A percentile compares a stretch with the other conserved stretches of the same genome.
phyloP scores from a whole-genome alignment of 2,113 vertebrate species.

The Apteryx mantelli region DNA sequence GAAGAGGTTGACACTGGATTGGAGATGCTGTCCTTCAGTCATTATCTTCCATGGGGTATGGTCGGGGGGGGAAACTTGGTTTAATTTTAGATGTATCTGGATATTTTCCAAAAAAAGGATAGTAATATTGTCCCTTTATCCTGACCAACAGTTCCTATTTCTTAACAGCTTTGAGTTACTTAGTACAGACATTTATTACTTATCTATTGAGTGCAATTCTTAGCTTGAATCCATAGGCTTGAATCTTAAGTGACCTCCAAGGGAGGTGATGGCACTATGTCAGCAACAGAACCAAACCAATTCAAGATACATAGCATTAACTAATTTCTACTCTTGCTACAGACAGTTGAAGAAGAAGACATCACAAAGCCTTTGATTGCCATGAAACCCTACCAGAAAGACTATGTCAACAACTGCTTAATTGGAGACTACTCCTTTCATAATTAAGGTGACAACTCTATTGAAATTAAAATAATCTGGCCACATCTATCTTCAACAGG shows the following conservation, averaged over 20 bases:
- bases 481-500: constrained; percentile 36
- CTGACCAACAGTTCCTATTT: neutral
- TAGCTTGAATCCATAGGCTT: neutral
- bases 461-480: constrained; percentile 32
- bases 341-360: neutral
- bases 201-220: neutral
- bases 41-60: neutral
- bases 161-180: neutral
- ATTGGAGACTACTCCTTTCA: neutral
- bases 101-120: neutral
- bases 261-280: neutral
- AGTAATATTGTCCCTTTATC: neutral
- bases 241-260: neutral
- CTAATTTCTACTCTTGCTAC: neutral
- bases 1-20: neutral
- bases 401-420: constrained; percentile 16
- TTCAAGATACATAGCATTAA: neutral
- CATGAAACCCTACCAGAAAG: neutral
- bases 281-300: neutral
- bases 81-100: neutral
- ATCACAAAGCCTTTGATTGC: constrained; percentile 1
- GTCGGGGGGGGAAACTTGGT: neutral
- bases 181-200: neutral
- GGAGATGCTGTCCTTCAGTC: neutral
- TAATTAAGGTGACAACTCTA: constrained; percentile 10